Conservation (phyloP, 2,797 vertebrate species). For the Lophius americanus region DNA sequence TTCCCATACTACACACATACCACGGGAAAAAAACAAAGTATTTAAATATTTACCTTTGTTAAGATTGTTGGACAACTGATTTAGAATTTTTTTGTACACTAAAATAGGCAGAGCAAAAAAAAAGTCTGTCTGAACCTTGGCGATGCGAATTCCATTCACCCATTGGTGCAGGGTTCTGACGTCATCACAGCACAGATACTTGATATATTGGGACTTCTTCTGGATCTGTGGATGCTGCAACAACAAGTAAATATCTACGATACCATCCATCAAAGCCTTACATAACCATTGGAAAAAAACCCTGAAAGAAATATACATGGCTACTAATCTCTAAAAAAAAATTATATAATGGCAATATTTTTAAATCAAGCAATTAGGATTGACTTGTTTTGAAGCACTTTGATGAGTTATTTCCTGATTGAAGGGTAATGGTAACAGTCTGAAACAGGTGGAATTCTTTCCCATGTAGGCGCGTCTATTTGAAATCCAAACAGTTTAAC, state of each 20-base stretch:
- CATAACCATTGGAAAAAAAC: not conserved
- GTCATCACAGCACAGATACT: conserved; percentile 97
- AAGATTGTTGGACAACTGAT: rapidly evolving
- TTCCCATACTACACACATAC: conserved; percentile 89
- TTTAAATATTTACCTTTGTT: not conserved
- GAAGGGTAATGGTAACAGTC: too few relatives aligned
- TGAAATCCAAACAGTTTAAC: not conserved
- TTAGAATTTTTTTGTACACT: not conserved
- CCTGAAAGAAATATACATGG: not conserved
- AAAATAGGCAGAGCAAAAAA: not conserved
- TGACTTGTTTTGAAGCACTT: too few relatives aligned
- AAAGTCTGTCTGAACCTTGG: conserved; percentile 84
- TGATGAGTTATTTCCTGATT: too few relatives aligned
- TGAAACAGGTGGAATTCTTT: not conserved
- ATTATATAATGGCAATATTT: not conserved
- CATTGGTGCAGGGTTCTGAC: conserved; percentile 96
- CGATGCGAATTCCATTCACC: conserved; percentile 96
- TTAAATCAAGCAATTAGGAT: not conserved
- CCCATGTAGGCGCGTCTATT: not conserved
- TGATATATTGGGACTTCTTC: conserved; percentile 99
- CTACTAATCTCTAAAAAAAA: not conserved
- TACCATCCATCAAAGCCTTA: not conserved
- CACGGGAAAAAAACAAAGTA: not conserved
- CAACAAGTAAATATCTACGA: conserved; percentile 12
- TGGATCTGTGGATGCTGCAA: conserved; percentile 96